A percentile compares a stretch with the other conserved stretches of the same genome.
phyloP scores from a whole-genome alignment of 2,888 invertebrate species.

The Willowsia nigromaculata region DNA sequence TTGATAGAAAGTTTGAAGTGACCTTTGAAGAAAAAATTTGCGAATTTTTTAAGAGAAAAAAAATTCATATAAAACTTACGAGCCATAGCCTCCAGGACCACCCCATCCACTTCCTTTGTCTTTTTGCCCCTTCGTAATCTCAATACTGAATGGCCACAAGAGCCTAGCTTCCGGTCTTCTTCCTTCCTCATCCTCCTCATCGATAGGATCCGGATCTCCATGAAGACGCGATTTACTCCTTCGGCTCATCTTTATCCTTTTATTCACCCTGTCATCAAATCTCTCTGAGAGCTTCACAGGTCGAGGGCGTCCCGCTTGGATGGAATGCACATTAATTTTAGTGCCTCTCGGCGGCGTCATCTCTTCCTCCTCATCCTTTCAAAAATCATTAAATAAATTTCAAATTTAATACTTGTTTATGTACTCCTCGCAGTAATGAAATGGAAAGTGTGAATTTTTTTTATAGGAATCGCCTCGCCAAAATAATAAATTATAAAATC shows the following conservation, averaged over 20 bases:
- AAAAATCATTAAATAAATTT: not conserved
- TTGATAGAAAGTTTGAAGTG: slow-evolving; percentile 2
- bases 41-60: not conserved
- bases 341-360: not conserved
- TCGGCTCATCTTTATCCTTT: slow-evolving; percentile 61
- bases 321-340: not conserved
- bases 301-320: slow-evolving; percentile 40
- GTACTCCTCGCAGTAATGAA: not conserved
- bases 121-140: slow-evolving; percentile 69
- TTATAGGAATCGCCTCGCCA: too few species aligned
- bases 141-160: slow-evolving; percentile 77
- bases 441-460: not conserved
- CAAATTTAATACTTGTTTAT: not conserved
- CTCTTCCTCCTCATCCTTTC: slow-evolving; percentile 5
- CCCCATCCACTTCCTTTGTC: slow-evolving; percentile 60
- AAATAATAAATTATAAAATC: not conserved
- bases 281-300: slow-evolving; percentile 69
- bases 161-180: slow-evolving; percentile 71
- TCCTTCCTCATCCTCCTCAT: slow-evolving; percentile 74
- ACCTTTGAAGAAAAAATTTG: not conserved
- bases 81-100: slow-evolving; percentile 61
- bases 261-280: slow-evolving; percentile 73
- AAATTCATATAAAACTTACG: slow-evolving; percentile 68
- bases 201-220: slow-evolving; percentile 75
- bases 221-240: slow-evolving; percentile 47